Evolutionary conservation across 2,797 vertebrate genomes (phyloP).

Genomic region (Aselliscus stoliczkanus): DNA sequence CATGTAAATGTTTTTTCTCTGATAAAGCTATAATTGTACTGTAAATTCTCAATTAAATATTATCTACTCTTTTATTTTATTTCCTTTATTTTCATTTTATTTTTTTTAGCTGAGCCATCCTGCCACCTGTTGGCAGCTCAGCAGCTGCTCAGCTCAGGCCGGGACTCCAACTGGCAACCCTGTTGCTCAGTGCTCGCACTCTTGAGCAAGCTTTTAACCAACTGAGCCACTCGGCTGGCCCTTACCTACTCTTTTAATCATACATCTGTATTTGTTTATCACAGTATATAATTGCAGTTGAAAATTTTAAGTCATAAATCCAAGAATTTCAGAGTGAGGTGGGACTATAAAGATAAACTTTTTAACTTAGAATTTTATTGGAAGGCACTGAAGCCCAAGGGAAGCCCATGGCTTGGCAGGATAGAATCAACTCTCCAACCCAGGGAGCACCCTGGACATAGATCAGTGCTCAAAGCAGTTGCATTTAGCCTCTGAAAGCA

Average conservation of each 20-base stretch:
- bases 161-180: too few species aligned
- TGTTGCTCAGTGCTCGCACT: too few species aligned
- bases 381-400: background rate
- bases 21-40: background rate
- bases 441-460: background rate
- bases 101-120: too few species aligned
- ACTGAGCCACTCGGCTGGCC: too few species aligned
- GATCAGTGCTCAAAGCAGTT: background rate
- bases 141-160: too few species aligned
- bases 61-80: constrained; percentile 3
- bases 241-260: background rate
- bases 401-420: background rate
- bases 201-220: too few species aligned
- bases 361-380: background rate
- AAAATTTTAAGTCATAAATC: background rate
- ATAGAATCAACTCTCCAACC: background rate
- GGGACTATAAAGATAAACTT: background rate
- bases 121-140: too few species aligned
- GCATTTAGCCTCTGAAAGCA: background rate
- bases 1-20: background rate
- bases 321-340: background rate
- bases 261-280: constrained; percentile 14
- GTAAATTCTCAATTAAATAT: background rate
- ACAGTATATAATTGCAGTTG: background rate
- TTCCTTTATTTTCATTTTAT: too few species aligned